Conservation (phyloP, 1,140 invertebrate species). For the Dermatophagoides farinae region DNA sequence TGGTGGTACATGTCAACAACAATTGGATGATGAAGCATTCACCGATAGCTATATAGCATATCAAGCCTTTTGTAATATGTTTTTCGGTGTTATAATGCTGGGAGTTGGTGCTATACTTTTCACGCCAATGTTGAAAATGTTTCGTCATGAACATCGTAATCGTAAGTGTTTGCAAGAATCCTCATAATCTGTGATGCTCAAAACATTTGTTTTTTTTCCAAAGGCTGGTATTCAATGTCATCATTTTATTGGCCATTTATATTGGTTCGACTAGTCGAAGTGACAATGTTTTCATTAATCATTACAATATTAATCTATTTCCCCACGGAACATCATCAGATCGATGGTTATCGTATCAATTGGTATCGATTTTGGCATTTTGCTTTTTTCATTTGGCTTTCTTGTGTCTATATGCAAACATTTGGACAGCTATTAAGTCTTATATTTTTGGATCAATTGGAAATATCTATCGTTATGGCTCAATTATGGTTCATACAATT, state of each 20-base stretch:
- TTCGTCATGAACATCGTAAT: conserved; percentile 7
- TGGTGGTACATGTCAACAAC: too few species aligned
- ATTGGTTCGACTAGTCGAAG: neutral
- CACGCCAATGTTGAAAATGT: neutral
- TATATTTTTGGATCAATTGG: neutral
- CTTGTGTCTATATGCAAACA: neutral
- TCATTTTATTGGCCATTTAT: neutral
- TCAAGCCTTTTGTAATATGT: neutral
- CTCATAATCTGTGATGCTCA: too few species aligned
- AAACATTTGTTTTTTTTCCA: neutral
- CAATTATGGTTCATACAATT: neutral
- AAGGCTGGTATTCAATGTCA: neutral
- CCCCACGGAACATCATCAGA: neutral
- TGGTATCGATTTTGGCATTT: conserved; percentile 2
- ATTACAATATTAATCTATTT: neutral
- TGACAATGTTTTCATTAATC: neutral
- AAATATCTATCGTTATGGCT: neutral
- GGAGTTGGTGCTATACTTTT: neutral
- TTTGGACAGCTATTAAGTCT: neutral
- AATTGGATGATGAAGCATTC: too few species aligned
- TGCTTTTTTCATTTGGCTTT: neutral
- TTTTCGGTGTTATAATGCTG: neutral
- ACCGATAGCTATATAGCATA: neutral
- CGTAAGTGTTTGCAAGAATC: neutral
- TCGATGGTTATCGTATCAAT: neutral